These are phyloP conservation scores for Mormyrus hasselquistii DNA, from an alignment of 2,797 vertebrate species.

Conservation along the genomic window DNA sequence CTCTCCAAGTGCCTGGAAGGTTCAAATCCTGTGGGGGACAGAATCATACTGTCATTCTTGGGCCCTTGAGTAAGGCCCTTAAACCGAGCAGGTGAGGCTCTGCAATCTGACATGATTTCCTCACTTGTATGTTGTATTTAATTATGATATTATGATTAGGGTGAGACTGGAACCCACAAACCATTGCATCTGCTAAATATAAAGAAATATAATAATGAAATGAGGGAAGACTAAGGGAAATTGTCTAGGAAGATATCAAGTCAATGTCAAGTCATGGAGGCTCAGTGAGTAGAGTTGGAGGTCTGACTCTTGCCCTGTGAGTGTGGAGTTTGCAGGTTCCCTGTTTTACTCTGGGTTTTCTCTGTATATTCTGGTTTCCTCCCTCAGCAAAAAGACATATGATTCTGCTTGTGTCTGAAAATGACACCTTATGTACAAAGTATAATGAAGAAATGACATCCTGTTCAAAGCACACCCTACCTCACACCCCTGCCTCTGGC, in stretches of 20 bases:
- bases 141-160: not conserved
- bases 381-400: not conserved
- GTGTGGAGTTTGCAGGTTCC: not conserved
- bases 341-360: not conserved
- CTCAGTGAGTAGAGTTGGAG: not conserved
- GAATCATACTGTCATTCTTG: not conserved
- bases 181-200: not conserved
- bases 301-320: not conserved
- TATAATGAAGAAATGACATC: not conserved
- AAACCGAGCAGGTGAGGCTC: not conserved
- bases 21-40: not conserved
- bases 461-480: not conserved
- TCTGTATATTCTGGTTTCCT: not conserved
- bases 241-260: not conserved
- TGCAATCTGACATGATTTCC: not conserved
- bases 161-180: not conserved
- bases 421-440: not conserved
- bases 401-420: not conserved
- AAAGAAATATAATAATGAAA: not conserved
- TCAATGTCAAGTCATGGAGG: not conserved
- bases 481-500: not conserved
- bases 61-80: not conserved
- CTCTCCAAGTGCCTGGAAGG: not conserved
- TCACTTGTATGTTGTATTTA: not conserved
- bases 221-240: not conserved